Base-by-base conservation (phyloP, 37 sponge, comb jelly and placozoan genomes). In the Mnemiopsis leidyi region DNA sequence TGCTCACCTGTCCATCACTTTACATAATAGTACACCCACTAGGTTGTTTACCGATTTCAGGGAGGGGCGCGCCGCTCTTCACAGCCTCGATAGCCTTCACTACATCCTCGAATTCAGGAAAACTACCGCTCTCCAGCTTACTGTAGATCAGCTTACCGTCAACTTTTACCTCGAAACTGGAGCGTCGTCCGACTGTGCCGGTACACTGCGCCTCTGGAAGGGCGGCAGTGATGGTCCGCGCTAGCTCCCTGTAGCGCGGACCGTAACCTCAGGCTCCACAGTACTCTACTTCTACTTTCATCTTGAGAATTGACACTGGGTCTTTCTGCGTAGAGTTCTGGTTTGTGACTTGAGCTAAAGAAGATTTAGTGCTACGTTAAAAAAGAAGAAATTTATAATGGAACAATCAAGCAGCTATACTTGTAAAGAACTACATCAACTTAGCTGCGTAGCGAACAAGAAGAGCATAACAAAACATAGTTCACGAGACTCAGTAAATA, bases 261-360 rank as follows among this genome's bases (percentile, higher is more conserved):
- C 36, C 90, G 24, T 85, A 85, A 40, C 90, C 90, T 85, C 90
- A 85, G 7, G 90, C 90, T 2, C 90, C 90, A 39, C 90, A 85
- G 36, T 85, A 85, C 29, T 85, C 90, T 13, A 85, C 90, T 39
- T 85, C 90, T 28, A 85, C 90, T 18, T 40, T 85, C 90, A 85
- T 85, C 61, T 48, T 48, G 61, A 13, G 61, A n/a, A n/a, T n/a
- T n/a, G n/a, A n/a, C n/a, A n/a, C n/a, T n/a, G n/a, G n/a, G n/a
- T n/a, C n/a, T n/a, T n/a, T n/a, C n/a, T n/a, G n/a, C n/a, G n/a
- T n/a, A n/a, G n/a, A n/a, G n/a, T n/a, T n/a, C n/a, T n/a, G 61
- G 61, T 5, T 48, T 5, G 13, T 48, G 5, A 48, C 61, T 48
- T 48, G 61, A 48, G 61, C 61, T 48, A 48, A 13, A n/a, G n/a